Evolutionary conservation across 1,140 invertebrate species (phyloP), one percentile per base, ranked within the genome.

Genomic region (Ylistrum balloti): DNA sequence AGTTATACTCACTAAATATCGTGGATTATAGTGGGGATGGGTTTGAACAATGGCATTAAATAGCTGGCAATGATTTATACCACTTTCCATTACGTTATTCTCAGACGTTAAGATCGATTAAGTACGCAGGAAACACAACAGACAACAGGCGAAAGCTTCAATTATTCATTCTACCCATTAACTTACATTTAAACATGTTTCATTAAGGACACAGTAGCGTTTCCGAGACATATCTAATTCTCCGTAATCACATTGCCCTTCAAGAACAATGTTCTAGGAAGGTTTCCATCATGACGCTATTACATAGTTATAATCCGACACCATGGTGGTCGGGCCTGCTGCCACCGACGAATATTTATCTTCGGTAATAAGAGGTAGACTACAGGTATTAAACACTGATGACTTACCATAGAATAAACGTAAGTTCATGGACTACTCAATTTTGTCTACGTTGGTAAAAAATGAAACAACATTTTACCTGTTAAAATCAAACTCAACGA

Each of bases 141-240:
- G 56, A 74, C 56, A 74, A 74, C 56, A 74, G n/a, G 56, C 22
- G 17, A 74, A n/a, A 74, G 22, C 56, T 74, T 74, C 56, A 74
- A 74, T 74, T 74, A 74, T 74, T 74, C 56, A 74, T 74, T 28
- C 56, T n/a, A 74, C 22, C 22, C 56, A 74, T 74, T 74, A 74
- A 74, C 56, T 74, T 74, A 74, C 56, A 74, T 74, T 74, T 74
- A 17, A 48, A 74, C 56, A 74, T 28, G 56, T 74, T 74, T 74
- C n/a, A 74, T 74, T 74, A 74, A 74, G 22, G 56, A n/a, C 56
- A 74, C 56, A n/a, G 0, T 5, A 74, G 56, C n/a, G 28, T 74
- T n/a, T 74, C 28, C 56, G 56, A 74, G 56, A 74, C 56, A 74
- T 74, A 74, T 74, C 20, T 74, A 28, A 74, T 74, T 74, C 56